Evolutionary conservation across 2,797 vertebrate species (phyloP).

Genomic region (Spinus olivaceus): DNA sequence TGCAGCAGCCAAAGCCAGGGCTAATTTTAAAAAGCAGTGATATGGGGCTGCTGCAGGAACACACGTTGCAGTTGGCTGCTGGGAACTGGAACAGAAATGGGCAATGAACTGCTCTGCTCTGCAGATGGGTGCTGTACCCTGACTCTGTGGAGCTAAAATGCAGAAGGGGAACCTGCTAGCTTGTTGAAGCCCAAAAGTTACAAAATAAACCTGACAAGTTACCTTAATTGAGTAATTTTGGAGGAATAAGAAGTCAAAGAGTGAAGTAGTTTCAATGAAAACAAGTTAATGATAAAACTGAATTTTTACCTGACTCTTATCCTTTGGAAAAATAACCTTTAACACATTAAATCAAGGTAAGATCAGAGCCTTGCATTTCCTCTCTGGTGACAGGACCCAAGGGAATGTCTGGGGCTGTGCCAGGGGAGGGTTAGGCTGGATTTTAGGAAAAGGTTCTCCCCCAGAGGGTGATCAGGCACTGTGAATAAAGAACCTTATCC

Average conservation of each 20-base stretch:
- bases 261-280: not conserved
- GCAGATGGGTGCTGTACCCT: rapidly evolving
- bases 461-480: too few species aligned
- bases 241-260: not conserved
- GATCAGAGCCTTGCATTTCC: not conserved
- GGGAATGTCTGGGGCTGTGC: not conserved
- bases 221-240: not conserved
- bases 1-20: not conserved
- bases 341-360: not conserved
- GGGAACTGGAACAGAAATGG: not conserved
- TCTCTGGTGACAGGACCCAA: not conserved
- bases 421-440: not conserved
- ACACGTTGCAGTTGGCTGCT: not conserved
- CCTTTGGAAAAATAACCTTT: not conserved
- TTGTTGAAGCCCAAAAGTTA: not conserved
- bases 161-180: not conserved
- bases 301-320: not conserved
- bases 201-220: not conserved
- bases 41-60: not conserved
- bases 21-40: slow-evolving; percentile 61
- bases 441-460: not conserved
- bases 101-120: not conserved
- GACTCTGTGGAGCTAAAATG: rapidly evolving
- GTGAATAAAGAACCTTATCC: not conserved
- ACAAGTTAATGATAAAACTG: not conserved